Percentiles rank a stretch among this genome's conserved stretches.
These are phyloP conservation scores for Artibeus jamaicensis DNA, from an alignment of 2,797 vertebrate species.

Conservation along the genomic window DNA sequence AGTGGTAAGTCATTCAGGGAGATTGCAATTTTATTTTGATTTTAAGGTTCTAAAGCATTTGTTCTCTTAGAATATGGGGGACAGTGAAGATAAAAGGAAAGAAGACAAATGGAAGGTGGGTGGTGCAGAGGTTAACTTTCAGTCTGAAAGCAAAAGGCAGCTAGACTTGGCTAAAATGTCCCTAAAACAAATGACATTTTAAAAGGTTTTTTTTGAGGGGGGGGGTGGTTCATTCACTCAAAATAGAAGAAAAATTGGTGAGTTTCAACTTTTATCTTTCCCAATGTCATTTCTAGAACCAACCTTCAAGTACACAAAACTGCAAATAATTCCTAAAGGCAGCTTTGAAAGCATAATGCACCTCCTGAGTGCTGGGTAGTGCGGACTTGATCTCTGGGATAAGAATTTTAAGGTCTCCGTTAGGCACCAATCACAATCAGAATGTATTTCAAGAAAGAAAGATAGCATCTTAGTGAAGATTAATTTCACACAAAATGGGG, in stretches of 20 bases:
- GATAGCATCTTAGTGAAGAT: not conserved
- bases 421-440: not conserved
- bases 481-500: not conserved
- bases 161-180: not conserved
- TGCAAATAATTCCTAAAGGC: not conserved
- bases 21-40: not conserved
- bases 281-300: conserved; percentile 26
- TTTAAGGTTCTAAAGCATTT: not conserved
- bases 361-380: not conserved
- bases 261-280: not conserved
- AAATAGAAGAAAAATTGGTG: not conserved
- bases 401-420: not conserved
- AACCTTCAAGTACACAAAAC: not conserved
- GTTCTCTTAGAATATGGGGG: not conserved
- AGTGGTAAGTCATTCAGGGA: not conserved
- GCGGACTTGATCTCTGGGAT: not conserved
- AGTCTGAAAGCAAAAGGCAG: not conserved
- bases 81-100: not conserved
- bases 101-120: not conserved
- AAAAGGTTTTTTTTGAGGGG: too few relatives aligned
- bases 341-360: not conserved
- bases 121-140: not conserved
- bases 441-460: not conserved
- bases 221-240: not conserved
- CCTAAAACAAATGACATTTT: not conserved